These are phyloP conservation scores for Pampusana beccarii DNA, from an alignment of 2,113 vertebrate genomes.

Conservation along the genomic window DNA sequence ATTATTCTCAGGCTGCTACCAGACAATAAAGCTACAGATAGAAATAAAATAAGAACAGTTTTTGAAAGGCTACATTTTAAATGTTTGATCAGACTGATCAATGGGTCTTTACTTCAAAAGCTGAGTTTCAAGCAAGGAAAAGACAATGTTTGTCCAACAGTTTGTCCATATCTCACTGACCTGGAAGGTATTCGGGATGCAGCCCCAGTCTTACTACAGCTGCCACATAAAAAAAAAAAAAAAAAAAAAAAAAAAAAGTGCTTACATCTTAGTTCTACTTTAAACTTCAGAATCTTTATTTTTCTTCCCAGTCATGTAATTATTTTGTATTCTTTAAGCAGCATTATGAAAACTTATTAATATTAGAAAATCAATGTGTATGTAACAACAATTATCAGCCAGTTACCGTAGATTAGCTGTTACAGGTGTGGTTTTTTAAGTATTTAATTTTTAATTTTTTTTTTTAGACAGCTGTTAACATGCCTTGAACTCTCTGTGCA, in stretches of 20 bases:
- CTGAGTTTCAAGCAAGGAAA: background rate
- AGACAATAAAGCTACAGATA: background rate
- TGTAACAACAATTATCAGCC: background rate
- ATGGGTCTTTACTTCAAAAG: background rate
- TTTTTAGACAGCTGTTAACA: background rate
- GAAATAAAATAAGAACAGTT: background rate
- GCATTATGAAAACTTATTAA: background rate
- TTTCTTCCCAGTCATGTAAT: background rate
- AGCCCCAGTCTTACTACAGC: background rate
- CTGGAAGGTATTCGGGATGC: background rate
- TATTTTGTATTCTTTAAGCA: background rate
- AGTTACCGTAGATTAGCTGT: background rate
- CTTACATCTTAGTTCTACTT: background rate
- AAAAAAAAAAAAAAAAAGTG: background rate
- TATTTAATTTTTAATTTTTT: background rate
- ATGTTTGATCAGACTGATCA: constrained; percentile 14
- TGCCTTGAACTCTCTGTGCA: background rate
- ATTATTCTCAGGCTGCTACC: background rate
- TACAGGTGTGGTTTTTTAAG: background rate
- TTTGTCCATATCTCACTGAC: background rate
- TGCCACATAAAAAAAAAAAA: background rate
- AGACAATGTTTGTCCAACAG: background rate
- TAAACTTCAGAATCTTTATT: background rate
- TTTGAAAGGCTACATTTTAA: background rate
- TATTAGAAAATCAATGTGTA: background rate